Evolutionary conservation across 2,797 vertebrate species (phyloP), one percentile per base, ranked within the genome.

Genomic region (Tokudaia muenninki): DNA sequence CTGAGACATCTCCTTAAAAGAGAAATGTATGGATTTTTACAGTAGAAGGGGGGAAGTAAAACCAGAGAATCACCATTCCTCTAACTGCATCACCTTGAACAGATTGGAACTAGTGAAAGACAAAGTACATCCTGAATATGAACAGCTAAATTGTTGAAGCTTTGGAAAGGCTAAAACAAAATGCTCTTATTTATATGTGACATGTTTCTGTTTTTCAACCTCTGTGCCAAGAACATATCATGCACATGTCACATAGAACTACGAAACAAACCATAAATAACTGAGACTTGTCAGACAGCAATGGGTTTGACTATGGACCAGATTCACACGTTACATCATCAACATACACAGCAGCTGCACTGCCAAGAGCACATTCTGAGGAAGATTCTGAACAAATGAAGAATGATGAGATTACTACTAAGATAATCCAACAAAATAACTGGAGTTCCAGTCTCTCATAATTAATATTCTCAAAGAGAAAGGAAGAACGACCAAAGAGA

Each of bases 221-320:
- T 83, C 55, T 80, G 26, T 77, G 55, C 70, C 97, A 96, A 96
- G 44, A 96, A 61, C 55, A 91, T 86, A 95, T 84, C 79, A 94
- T 89, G 83, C 41, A 77, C 75, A 95, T n/a, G 74, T 90, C 86
- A 95, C 65, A 89, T 11, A 91, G 41, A 70, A 94, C 47, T 94
- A 90, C 92, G 57, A 92, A 94, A 87, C 65, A 55, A 97, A 92
- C 78, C 92, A 92, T 50, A 96, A 94, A 96, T 91, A 96, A 50
- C 59, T 72, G 44, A 88, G 31, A 94, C 81, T 94, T 95, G 86
- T 93, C 86, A 96, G 94, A 92, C 81, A 96, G 81, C 59, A 72
- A 83, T 65, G 87, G 37, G 79, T 84, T 84, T 41, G 81, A 82
- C 52, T 74, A 70, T 4, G 41, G 52, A 94, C 70, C 70, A 57